Conservation (phyloP, 2,888 invertebrate species). For the Xylota segnis region DNA sequence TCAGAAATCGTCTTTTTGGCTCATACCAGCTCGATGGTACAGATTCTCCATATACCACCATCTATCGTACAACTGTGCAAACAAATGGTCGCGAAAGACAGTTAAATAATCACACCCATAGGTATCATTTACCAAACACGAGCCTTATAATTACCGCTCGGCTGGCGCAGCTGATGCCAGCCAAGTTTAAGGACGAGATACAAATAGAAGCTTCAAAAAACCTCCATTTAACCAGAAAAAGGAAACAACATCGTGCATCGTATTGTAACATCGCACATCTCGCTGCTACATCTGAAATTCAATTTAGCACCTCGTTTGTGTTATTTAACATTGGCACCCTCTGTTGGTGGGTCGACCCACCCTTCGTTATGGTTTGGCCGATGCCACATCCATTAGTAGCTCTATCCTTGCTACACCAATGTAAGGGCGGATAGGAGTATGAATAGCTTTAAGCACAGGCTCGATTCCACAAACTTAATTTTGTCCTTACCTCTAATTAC, state of each 20-base stretch:
- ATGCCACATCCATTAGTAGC: conserved; percentile 76
- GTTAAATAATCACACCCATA: conserved; percentile 73
- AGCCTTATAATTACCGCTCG: conserved; percentile 71
- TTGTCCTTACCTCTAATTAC: conserved; percentile 75
- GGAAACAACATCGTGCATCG: conserved; percentile 47
- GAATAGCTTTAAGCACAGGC: conserved; percentile 70
- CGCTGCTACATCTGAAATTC: conserved; percentile 63
- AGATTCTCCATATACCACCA: conserved; percentile 1
- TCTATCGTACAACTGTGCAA: conserved; percentile 32
- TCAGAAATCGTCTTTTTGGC: conserved; percentile 20
- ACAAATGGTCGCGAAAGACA: conserved; percentile 70
- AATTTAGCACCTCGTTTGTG: conserved; percentile 76
- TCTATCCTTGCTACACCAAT: conserved; percentile 58
- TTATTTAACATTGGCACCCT: conserved; percentile 73
- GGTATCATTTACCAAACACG: conserved; percentile 72
- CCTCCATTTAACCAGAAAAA: conserved; percentile 57
- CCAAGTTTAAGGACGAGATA: conserved; percentile 7
- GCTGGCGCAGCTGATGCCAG: conserved; percentile 65
- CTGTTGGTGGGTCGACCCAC: conserved; percentile 28
- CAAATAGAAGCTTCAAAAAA: conserved; percentile 33
- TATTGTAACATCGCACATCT: conserved; percentile 26
- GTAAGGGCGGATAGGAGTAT: conserved; percentile 39
- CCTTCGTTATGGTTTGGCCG: conserved; percentile 60
- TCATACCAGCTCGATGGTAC: background rate
- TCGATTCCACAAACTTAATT: conserved; percentile 75